Evolutionary conservation across 2,113 vertebrate genomes (phyloP).

Genomic region (Marcusenius ussheri): DNA sequence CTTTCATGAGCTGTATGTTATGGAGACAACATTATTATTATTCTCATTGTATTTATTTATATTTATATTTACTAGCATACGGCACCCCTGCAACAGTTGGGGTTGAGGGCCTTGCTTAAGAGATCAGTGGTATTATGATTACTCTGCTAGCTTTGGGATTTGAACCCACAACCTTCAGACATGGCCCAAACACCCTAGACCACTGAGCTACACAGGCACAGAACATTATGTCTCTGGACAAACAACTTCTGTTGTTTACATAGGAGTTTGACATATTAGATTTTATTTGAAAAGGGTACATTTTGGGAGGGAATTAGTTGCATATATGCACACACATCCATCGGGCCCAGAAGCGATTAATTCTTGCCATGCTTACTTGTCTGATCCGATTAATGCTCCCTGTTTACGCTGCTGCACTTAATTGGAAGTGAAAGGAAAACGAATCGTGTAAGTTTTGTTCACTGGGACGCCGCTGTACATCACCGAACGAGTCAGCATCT

Average conservation of each 20-base stretch:
- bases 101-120: background rate
- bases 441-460: background rate
- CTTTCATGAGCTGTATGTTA: background rate
- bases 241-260: background rate
- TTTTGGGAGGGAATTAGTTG: background rate
- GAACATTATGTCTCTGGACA: background rate
- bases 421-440: constrained; percentile 14
- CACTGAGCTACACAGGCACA: background rate
- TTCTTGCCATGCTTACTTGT: background rate
- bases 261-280: background rate
- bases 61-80: background rate
- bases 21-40: background rate
- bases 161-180: background rate
- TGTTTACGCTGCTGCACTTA: background rate
- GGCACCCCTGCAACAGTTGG: background rate
- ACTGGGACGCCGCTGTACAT: background rate
- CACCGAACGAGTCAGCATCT: background rate
- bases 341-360: background rate
- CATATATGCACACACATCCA: background rate
- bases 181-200: background rate
- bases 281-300: background rate
- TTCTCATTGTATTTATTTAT: background rate
- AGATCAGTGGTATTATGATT: background rate
- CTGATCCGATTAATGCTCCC: background rate
- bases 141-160: background rate